These are phyloP conservation scores for Corella eumyota DNA, from an alignment of 23 tunicate species.

Conservation along the genomic window DNA sequence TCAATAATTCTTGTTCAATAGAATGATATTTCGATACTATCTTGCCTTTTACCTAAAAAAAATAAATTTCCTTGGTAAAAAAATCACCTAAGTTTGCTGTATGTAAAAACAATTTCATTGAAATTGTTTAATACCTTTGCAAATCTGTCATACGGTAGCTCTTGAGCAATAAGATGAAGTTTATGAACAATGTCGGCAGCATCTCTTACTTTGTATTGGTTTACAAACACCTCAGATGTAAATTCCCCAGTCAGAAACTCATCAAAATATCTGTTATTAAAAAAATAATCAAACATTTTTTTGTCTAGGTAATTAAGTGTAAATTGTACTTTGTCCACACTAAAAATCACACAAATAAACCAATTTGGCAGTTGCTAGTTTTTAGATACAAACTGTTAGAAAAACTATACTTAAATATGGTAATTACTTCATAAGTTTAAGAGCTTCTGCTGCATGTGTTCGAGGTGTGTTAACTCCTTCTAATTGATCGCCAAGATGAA, in stretches of 20 bases:
- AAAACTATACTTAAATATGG: too few species aligned
- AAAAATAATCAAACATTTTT: background rate
- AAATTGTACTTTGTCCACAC: too few species aligned
- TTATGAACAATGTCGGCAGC: constrained; percentile 98
- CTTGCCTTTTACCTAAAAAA: constrained; percentile 32
- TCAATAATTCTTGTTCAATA: constrained; percentile 62
- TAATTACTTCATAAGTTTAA: constrained; percentile 90
- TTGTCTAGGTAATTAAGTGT: too few species aligned
- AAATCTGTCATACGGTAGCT: constrained; percentile 75
- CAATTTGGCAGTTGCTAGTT: too few species aligned
- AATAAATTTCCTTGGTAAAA: background rate
- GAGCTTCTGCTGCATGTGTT: constrained; percentile 99
- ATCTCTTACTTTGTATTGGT: constrained; percentile 67
- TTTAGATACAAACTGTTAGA: too few species aligned
- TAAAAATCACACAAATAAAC: too few species aligned
- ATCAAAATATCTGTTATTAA: constrained; percentile 53
- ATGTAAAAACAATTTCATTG: background rate
- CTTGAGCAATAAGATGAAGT: constrained; percentile 97
- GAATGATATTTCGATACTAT: constrained; percentile 42
- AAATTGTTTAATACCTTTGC: too few species aligned
- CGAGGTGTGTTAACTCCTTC: constrained; percentile 99
- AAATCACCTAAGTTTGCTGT: background rate
- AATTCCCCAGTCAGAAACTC: constrained; percentile 69
- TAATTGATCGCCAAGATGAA: constrained; percentile 98
- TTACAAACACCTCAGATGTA: constrained; percentile 53